A percentile compares a stretch with the other conserved stretches of the same genome.
phyloP scores from a whole-genome alignment of 2,797 vertebrate species.

The Botia kubotai region DNA sequence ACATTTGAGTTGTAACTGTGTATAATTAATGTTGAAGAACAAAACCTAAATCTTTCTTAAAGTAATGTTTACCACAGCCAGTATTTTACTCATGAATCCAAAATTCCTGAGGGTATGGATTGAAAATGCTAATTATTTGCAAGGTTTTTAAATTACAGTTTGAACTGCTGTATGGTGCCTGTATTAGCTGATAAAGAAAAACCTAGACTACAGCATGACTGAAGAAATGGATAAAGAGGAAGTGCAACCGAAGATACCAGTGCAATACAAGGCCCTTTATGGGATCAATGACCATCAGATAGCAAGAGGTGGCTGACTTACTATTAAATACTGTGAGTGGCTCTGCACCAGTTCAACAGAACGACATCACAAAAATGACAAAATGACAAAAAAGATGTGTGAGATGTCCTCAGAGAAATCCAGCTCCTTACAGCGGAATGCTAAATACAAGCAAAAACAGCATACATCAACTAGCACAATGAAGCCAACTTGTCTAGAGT shows the following conservation, averaged over 20 bases:
- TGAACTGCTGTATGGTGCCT: neutral
- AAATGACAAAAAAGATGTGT: conserved; percentile 1
- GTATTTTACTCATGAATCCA: neutral
- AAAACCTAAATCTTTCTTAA: neutral
- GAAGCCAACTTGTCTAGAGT: neutral
- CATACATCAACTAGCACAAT: neutral
- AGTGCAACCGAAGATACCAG: neutral
- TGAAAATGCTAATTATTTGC: neutral
- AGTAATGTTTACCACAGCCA: neutral
- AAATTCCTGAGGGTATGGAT: neutral
- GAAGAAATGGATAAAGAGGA: neutral
- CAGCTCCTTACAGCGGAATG: neutral
- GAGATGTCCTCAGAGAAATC: neutral
- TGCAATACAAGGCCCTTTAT: neutral
- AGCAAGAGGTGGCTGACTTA: conserved; percentile 9
- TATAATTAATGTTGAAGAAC: neutral
- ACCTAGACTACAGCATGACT: neutral
- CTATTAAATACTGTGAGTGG: neutral
- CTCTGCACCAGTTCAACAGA: neutral
- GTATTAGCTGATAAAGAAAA: neutral
- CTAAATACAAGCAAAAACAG: neutral
- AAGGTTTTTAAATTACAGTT: neutral
- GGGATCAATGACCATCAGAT: neutral
- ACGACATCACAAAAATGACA: neutral
- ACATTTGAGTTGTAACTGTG: neutral